Evolutionary conservation across 2,113 vertebrate species (phyloP).

Genomic region (Opisthocomus hoazin): DNA sequence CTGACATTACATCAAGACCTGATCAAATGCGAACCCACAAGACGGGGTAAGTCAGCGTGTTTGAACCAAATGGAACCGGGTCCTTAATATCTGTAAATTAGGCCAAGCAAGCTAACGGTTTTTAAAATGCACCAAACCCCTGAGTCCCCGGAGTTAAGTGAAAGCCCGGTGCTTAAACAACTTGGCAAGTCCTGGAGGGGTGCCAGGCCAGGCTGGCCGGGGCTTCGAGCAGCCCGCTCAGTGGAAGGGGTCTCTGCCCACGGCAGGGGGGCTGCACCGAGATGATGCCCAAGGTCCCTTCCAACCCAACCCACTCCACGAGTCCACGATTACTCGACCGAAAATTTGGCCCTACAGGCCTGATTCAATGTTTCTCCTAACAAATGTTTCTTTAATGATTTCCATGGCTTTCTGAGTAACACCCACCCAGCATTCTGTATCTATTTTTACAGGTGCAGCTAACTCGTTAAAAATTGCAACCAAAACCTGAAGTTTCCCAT

Average conservation of each 20-base stretch:
- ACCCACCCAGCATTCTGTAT: background rate
- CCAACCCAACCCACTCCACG: too few relatives aligned
- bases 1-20: background rate
- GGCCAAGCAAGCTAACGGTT: background rate
- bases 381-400: background rate
- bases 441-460: background rate
- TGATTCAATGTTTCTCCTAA: background rate
- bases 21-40: background rate
- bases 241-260: too few relatives aligned
- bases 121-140: background rate
- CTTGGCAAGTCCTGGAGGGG: background rate
- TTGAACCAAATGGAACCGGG: accelerated
- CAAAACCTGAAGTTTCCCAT: background rate
- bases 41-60: background rate
- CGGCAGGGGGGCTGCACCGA: too few relatives aligned
- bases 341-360: background rate
- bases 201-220: too few relatives aligned
- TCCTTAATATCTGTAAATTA: background rate
- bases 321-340: accelerated
- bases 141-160: background rate
- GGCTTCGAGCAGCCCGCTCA: too few relatives aligned
- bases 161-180: background rate
- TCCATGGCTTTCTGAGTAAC: background rate
- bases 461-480: background rate
- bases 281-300: too few relatives aligned